phyloP scores from a whole-genome alignment of 1,140 invertebrate species.

The Drosophila truncata region DNA sequence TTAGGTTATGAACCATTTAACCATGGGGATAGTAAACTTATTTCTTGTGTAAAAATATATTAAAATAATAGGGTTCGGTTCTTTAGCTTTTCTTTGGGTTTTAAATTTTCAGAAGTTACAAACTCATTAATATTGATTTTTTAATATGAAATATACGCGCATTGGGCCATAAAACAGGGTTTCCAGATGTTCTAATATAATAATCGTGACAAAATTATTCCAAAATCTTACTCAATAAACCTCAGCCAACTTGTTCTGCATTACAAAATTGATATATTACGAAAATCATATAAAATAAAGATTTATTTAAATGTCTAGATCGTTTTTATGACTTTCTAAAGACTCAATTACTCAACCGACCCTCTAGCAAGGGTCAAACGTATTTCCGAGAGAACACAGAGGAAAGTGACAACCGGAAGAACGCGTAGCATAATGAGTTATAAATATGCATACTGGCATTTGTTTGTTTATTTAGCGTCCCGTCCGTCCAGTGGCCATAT shows the following conservation, averaged over 20 bases:
- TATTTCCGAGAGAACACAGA: constrained; percentile 3
- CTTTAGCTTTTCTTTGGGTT: background rate
- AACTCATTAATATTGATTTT: too few species aligned
- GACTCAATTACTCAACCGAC: constrained; percentile 2
- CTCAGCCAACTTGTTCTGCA: too few species aligned
- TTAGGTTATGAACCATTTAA: too few species aligned
- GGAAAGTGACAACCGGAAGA: constrained; percentile 50
- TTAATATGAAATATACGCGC: background rate
- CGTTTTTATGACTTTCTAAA: background rate
- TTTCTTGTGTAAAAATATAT: too few species aligned
- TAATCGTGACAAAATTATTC: background rate
- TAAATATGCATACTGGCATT: constrained; percentile 31
- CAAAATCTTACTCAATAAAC: background rate
- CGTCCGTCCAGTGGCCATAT: background rate
- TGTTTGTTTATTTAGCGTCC: constrained; percentile 21
- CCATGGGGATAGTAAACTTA: too few species aligned
- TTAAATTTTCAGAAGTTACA: too few species aligned
- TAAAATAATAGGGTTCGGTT: background rate
- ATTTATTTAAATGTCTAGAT: background rate
- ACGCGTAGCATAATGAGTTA: constrained; percentile 66
- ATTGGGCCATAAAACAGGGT: background rate
- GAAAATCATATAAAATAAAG: background rate
- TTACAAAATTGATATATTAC: background rate
- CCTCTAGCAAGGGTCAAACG: constrained; percentile 18
- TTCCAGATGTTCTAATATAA: background rate